A percentile compares a stretch with the other conserved stretches of the same genome.
phyloP scores from a whole-genome alignment of 1,140 invertebrate genomes.

The Coboldia fuscipes region DNA sequence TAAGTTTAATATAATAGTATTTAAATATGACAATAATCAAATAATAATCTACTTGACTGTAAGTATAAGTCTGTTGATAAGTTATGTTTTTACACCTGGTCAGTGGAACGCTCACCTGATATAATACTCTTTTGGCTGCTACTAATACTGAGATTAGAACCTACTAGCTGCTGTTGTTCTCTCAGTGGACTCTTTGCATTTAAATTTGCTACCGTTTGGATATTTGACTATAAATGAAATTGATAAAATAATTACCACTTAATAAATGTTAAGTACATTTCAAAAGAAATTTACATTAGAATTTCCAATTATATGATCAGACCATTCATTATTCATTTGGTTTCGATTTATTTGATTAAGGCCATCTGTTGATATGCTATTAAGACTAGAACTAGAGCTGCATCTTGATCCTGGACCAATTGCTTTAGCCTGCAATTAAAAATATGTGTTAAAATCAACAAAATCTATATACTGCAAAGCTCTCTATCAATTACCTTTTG shows the following conservation, averaged over 20 bases:
- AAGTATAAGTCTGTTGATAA: no score
- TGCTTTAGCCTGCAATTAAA: neutral
- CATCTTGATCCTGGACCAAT: slow-evolving; percentile 17
- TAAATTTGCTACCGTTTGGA: neutral
- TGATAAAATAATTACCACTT: neutral
- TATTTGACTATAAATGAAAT: neutral
- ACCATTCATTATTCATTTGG: neutral
- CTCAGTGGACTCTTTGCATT: slow-evolving; percentile 10
- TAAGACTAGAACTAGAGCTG: slow-evolving; percentile 24
- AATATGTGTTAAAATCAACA: neutral
- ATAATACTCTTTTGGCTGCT: slow-evolving; percentile 1
- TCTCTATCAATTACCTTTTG: slow-evolving; percentile 67
- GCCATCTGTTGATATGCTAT: slow-evolving; percentile 16
- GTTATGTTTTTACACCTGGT: no score
- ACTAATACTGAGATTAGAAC: slow-evolving; percentile 1
- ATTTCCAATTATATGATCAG: neutral
- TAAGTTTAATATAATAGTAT: no score
- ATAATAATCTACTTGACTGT: no score
- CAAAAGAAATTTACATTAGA: neutral
- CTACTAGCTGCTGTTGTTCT: slow-evolving; percentile 9
- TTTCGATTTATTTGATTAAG: neutral
- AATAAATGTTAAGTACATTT: neutral
- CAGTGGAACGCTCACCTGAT: slow-evolving; percentile 1
- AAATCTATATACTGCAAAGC: no score
- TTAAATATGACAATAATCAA: no score